Evolutionary conservation across 2,113 vertebrate genomes (phyloP).

Genomic region (Myrmecophaga tridactyla): DNA sequence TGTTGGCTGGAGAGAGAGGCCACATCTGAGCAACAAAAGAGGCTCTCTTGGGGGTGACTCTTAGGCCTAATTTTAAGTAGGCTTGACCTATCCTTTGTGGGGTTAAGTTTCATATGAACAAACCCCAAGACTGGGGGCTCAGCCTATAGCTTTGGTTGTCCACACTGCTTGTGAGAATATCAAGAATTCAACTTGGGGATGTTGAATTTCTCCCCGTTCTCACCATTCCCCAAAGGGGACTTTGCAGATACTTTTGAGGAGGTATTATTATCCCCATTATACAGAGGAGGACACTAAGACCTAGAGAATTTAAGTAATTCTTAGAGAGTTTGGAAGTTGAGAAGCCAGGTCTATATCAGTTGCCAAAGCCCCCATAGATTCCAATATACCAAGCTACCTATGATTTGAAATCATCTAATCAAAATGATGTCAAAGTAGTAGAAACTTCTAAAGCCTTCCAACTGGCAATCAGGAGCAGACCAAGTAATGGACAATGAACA

Average conservation of each 20-base stretch:
- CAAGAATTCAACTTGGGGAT: too few species aligned
- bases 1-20: too few species aligned
- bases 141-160: too few species aligned
- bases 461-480: not conserved
- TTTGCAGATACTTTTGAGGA: not conserved
- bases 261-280: constrained; percentile 17
- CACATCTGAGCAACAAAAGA: too few species aligned
- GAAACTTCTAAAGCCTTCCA: not conserved
- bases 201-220: too few species aligned
- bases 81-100: too few species aligned
- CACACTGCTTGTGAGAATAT: too few species aligned
- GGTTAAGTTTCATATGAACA: too few species aligned
- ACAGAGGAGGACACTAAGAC: not conserved
- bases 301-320: not conserved
- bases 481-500: not conserved
- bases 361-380: not conserved
- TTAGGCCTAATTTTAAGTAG: too few species aligned
- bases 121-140: too few species aligned
- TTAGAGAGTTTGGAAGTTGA: constrained; percentile 2
- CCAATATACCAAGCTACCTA: not conserved
- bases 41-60: too few species aligned
- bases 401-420: constrained; percentile 7
- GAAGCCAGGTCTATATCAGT: not conserved
- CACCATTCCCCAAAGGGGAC: too few species aligned
- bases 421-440: constrained; percentile 10